Base-by-base conservation (phyloP, 53 echinoderm and acorn worm species). In the Holothuria scabra region DNA sequence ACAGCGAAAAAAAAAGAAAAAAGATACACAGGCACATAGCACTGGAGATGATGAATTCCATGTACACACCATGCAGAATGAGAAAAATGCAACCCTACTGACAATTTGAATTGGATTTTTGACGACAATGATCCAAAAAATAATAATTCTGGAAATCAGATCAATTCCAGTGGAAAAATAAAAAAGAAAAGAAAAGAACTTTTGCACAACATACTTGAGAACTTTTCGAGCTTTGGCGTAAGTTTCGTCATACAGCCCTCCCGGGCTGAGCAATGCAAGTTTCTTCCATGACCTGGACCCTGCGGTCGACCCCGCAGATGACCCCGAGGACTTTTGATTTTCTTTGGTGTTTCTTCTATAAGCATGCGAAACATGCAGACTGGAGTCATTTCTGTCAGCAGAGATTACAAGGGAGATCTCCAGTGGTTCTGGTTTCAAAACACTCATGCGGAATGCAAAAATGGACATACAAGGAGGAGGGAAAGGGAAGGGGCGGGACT, bases 211-310 rank as follows among this genome's bases (percentile, higher is more conserved):
- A 78, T 95, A 95, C 95, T 95, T 95, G 86, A 95, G 66, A 46
- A 95, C 95, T 64, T 92, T 92, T 70, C 92, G 70, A 30, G 95
- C 95, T 84, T 86, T 92, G 71, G 87, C 90, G 60, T 92, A 90
- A 14, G 90, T 84, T 28, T 95, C 87, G 31, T 90, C 87, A 78
- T 85, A 92, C 79, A 85, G 79, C 80, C 67, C 65, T 46, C 84
- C 86, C 30, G 94, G 94, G 84, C 88, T 91, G 79, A 88, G 86
- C 56, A 61, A 83, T 57, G 66, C 78, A 60, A 75, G 52, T 52
- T 52, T 52, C 52, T 52, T 52, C 52, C 52, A 18, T 16, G 52
- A 52, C 52, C 18, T 52, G 52, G 52, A 52, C 52, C 52, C 52
- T 52, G 52, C 52, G 52, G 52, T 12, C 18, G 52, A 52, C 52